These are phyloP conservation scores for Myrmecobius fasciatus DNA, from an alignment of 2,113 vertebrate genomes.

Conservation along the genomic window DNA sequence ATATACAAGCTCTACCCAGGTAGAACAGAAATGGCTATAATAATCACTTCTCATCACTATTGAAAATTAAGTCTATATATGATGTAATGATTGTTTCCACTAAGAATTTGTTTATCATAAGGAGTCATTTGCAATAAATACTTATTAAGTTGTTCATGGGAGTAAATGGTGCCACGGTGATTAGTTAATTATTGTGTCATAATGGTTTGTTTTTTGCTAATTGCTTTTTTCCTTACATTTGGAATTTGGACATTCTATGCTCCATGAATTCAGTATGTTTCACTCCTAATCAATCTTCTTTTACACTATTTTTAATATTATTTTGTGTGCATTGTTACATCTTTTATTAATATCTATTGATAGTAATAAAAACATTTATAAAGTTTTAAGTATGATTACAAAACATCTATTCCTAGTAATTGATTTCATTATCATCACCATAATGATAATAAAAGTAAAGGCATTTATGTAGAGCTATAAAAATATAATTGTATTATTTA, in stretches of 20 bases:
- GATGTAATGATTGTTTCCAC: neutral
- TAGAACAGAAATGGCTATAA: neutral
- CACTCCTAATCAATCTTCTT: neutral
- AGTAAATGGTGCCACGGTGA: neutral
- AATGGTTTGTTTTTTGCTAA: neutral
- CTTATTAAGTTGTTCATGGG: conserved; percentile 24
- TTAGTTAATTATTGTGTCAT: neutral
- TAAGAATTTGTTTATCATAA: neutral
- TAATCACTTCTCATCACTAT: neutral
- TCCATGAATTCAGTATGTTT: neutral
- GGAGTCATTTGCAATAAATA: neutral
- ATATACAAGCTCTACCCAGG: neutral
- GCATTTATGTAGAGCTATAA: neutral
- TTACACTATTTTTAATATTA: neutral
- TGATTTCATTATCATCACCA: neutral
- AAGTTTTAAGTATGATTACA: neutral
- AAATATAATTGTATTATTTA: neutral
- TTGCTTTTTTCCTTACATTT: neutral
- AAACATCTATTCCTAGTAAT: neutral
- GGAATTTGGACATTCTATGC: neutral
- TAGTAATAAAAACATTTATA: neutral
- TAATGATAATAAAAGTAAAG: neutral
- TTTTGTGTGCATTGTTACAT: conserved; percentile 15
- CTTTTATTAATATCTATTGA: neutral
- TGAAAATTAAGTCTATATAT: conserved; percentile 10